phyloP scores from a whole-genome alignment of 2,888 invertebrate species.

The Argyra leucocephala region DNA sequence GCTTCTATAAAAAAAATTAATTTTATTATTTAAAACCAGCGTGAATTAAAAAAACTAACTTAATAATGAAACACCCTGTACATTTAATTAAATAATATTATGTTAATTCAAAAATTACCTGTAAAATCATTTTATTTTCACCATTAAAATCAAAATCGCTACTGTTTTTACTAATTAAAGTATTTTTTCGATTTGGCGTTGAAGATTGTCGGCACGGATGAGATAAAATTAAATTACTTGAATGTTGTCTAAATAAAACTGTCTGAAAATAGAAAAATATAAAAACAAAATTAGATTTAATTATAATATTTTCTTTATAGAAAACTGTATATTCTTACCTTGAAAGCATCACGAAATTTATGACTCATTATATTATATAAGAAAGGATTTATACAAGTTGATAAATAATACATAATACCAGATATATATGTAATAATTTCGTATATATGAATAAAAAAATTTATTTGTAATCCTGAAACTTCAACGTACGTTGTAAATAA shows the following conservation, averaged over 20 bases:
- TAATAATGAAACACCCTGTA: too few species aligned
- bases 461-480: constrained; percentile 20
- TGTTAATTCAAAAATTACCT: constrained; percentile 42
- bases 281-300: constrained; percentile 8
- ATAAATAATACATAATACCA: constrained; percentile 83
- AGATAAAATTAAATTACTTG: constrained; percentile 29
- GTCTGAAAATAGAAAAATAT: constrained; percentile 30
- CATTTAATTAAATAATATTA: too few species aligned
- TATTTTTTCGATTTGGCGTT: constrained; percentile 46
- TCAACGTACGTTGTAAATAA: constrained; percentile 55
- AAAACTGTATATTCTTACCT: constrained; percentile 48
- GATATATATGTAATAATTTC: constrained; percentile 57
- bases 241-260: constrained; percentile 51
- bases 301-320: background rate
- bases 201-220: constrained; percentile 31
- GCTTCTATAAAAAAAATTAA: too few species aligned
- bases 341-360: constrained; percentile 86
- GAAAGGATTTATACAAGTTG: constrained; percentile 86
- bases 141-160: constrained; percentile 42
- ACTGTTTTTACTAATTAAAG: constrained; percentile 51
- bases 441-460: constrained; percentile 29
- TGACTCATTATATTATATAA: constrained; percentile 91
- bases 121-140: constrained; percentile 42
- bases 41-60: too few species aligned
- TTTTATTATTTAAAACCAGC: too few species aligned